phyloP scores from a whole-genome alignment of 2,113 vertebrate species.

The Anhinga rufa region DNA sequence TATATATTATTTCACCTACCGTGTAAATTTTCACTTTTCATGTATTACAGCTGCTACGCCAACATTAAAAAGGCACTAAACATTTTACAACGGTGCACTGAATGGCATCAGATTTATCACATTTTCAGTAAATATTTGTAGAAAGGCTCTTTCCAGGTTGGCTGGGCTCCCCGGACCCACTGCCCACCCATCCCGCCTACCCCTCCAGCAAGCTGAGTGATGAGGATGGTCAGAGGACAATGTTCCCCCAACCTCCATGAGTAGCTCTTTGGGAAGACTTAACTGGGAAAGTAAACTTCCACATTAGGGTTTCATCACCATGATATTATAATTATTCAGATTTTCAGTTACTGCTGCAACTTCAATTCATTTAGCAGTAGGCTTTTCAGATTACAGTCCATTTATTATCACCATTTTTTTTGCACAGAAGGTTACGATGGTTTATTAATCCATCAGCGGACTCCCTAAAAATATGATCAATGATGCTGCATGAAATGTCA shows the following conservation, averaged over 20 bases:
- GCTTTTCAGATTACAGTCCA: constrained; percentile 60
- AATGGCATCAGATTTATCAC: neutral
- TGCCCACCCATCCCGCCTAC: neutral
- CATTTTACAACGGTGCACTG: neutral
- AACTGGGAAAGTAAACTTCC: neutral
- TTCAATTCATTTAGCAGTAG: constrained; percentile 69
- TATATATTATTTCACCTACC: neutral
- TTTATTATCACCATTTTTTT: constrained; percentile 69
- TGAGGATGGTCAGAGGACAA: neutral
- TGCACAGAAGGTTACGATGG: constrained; percentile 62
- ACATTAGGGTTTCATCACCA: neutral
- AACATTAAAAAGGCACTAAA: neutral
- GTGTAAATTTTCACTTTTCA: neutral
- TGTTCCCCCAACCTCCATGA: neutral
- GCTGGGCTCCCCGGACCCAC: neutral
- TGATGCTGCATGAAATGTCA: constrained; percentile 58
- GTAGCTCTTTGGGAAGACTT: neutral
- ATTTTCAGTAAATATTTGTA: neutral
- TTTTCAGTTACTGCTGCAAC: constrained; percentile 47
- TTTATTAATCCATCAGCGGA: constrained; percentile 72
- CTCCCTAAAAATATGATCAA: constrained; percentile 72
- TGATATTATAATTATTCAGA: constrained; percentile 30
- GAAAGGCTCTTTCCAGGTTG: neutral
- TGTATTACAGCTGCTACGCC: neutral
- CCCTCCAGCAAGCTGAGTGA: neutral